These are phyloP conservation scores for Dione juno DNA, from an alignment of 2,888 invertebrate genomes.

Conservation along the genomic window DNA sequence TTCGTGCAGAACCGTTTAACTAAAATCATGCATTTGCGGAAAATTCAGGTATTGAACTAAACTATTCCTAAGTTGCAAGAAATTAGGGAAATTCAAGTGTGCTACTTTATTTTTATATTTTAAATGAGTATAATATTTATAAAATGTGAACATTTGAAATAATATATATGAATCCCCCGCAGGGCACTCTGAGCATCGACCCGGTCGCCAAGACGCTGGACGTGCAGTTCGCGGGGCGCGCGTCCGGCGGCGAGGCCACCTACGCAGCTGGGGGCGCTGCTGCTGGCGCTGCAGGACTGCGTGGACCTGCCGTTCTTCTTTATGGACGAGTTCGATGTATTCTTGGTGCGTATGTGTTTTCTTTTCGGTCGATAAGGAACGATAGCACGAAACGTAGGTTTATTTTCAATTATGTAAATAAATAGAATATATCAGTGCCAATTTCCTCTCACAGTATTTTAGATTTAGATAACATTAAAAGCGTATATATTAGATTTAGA, in stretches of 20 bases:
- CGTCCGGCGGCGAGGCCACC: slow-evolving; percentile 98
- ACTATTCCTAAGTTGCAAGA: too few species aligned
- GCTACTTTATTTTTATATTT: too few species aligned
- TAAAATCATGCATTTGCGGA: neutral
- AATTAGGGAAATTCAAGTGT: too few species aligned
- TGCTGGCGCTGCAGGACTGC: slow-evolving; percentile 96
- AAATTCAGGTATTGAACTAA: neutral
- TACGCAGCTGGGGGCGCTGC: slow-evolving; percentile 97
- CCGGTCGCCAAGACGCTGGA: neutral
- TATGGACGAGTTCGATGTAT: slow-evolving; percentile 98
- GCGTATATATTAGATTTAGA: too few species aligned
- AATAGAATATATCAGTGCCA: too few species aligned
- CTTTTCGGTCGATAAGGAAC: too few species aligned
- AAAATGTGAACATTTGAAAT: too few species aligned
- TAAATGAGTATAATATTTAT: too few species aligned
- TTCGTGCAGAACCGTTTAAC: slow-evolving; percentile 8
- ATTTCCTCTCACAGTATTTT: too few species aligned
- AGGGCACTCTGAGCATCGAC: neutral
- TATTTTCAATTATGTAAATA: too few species aligned
- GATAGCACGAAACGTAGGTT: too few species aligned
- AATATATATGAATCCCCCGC: neutral
- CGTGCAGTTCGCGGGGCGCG: neutral
- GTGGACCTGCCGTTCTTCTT: slow-evolving; percentile 96
- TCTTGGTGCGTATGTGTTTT: slow-evolving; percentile 86
- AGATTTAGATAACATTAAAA: too few species aligned